Percentiles rank a stretch among this genome's conserved stretches.
phyloP scores from a whole-genome alignment of 2,888 invertebrate genomes.

The Ommatoiulus sabulosus region DNA sequence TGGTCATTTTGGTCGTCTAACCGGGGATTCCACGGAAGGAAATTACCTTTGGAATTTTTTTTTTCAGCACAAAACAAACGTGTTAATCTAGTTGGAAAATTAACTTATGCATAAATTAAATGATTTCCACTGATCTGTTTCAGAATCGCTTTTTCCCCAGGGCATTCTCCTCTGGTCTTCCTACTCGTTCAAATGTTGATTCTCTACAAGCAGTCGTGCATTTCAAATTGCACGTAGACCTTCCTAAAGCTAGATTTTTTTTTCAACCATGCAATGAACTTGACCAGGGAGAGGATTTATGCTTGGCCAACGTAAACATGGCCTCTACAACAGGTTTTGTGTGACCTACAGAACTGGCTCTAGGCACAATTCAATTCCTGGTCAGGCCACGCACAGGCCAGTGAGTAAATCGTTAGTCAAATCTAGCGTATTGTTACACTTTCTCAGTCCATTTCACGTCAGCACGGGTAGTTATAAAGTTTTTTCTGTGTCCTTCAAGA shows the following conservation, averaged over 20 bases:
- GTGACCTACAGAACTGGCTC: not conserved
- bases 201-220: not conserved
- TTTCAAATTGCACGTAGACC: conserved; percentile 7
- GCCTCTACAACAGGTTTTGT: not conserved
- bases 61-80: too few relatives aligned
- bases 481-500: not conserved
- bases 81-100: not conserved
- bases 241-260: not conserved
- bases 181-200: not conserved
- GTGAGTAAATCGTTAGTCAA: not conserved
- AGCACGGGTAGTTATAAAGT: not conserved
- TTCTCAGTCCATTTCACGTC: not conserved
- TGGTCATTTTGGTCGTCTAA: too few relatives aligned
- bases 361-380: not conserved
- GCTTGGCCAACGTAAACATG: not conserved
- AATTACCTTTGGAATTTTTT: too few relatives aligned
- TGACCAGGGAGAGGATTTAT: conserved; percentile 4
- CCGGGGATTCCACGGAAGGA: too few relatives aligned
- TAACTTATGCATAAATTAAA: not conserved
- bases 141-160: not conserved
- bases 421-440: not conserved
- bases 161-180: not conserved
- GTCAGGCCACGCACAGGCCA: not conserved
- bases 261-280: not conserved
- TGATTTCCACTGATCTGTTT: not conserved